A percentile compares a stretch with the other conserved stretches of the same genome.
Evolutionary conservation across 2,888 invertebrate species (phyloP).

Genomic region (Chrysomela aeneicollis): DNA sequence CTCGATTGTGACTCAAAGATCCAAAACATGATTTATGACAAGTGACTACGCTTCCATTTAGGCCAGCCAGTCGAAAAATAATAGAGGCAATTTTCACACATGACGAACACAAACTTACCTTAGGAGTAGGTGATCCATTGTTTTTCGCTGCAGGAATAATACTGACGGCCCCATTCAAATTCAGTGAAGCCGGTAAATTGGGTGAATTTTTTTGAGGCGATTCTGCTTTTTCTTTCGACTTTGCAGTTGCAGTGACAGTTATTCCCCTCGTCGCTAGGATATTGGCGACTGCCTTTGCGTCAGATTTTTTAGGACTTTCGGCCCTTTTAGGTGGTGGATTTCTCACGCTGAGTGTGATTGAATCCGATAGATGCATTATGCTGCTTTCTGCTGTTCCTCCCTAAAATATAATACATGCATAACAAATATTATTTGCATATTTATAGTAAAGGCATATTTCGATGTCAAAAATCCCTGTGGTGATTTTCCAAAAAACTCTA

Average conservation of each 20-base stretch:
- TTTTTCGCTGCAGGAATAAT: slow-evolving; percentile 64
- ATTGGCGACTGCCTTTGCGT: slow-evolving; percentile 79
- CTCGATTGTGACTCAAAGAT: no score
- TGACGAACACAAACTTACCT: slow-evolving; percentile 39
- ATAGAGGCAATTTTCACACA: background rate
- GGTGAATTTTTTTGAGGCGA: slow-evolving; percentile 59
- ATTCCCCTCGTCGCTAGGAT: slow-evolving; percentile 80
- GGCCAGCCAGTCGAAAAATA: no score
- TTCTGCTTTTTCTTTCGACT: slow-evolving; percentile 55
- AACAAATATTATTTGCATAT: no score
- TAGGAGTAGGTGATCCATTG: slow-evolving; percentile 34
- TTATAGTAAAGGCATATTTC: no score
- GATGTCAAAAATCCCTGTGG: no score
- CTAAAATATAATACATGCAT: slow-evolving; percentile 41
- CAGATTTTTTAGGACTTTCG: slow-evolving; percentile 66
- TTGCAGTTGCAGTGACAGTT: slow-evolving; percentile 74
- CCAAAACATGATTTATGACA: no score
- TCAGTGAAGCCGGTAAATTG: slow-evolving; percentile 64
- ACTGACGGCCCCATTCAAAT: slow-evolving; percentile 69
- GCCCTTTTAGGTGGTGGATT: slow-evolving; percentile 60
- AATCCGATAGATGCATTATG: slow-evolving; percentile 74
- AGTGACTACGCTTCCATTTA: no score
- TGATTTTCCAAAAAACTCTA: no score
- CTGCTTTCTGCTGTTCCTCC: slow-evolving; percentile 62
- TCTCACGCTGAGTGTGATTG: slow-evolving; percentile 72